Percentiles rank a stretch among this genome's conserved stretches.
phyloP scores from a whole-genome alignment of 2,888 invertebrate genomes.

The Dolichomitus sp. region DNA sequence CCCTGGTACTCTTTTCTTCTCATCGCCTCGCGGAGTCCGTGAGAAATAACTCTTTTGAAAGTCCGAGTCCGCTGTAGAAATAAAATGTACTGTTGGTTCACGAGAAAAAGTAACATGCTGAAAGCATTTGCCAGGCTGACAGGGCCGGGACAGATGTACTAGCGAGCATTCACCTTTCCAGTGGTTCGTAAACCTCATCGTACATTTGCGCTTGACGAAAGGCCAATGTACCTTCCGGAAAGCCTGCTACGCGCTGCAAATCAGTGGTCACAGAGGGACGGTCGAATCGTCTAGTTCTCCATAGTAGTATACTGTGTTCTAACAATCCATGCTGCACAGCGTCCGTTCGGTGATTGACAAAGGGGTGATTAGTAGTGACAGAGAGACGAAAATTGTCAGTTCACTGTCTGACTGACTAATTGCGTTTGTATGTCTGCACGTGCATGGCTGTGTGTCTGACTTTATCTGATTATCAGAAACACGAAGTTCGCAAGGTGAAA shows the following conservation, averaged over 20 bases:
- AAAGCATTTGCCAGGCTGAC: neutral
- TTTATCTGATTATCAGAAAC: conserved; percentile 48
- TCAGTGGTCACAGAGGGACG: conserved; percentile 52
- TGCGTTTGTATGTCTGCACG: conserved; percentile 38
- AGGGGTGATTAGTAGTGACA: conserved; percentile 68
- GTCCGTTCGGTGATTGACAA: conserved; percentile 74
- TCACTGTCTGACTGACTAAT: conserved; percentile 59
- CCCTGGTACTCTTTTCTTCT: conserved; percentile 69
- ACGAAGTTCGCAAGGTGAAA: conserved; percentile 11
- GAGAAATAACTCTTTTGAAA: conserved; percentile 37
- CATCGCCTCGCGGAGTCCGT: conserved; percentile 33
- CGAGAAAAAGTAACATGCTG: neutral
- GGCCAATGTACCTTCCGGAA: conserved; percentile 20
- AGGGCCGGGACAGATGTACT: neutral
- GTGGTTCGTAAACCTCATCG: conserved; percentile 35
- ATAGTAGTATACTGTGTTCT: neutral
- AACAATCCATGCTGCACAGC: neutral
- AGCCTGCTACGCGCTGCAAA: conserved; percentile 44
- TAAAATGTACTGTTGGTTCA: conserved; percentile 8
- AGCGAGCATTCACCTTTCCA: conserved; percentile 5
- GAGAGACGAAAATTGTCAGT: conserved; percentile 64
- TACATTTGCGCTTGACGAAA: conserved; percentile 25
- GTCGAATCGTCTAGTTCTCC: neutral
- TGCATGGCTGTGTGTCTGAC: conserved; percentile 34
- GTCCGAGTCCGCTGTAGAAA: neutral